Evolutionary conservation across 2,888 invertebrate species (phyloP).

Genomic region (Ophion ventricosus): DNA sequence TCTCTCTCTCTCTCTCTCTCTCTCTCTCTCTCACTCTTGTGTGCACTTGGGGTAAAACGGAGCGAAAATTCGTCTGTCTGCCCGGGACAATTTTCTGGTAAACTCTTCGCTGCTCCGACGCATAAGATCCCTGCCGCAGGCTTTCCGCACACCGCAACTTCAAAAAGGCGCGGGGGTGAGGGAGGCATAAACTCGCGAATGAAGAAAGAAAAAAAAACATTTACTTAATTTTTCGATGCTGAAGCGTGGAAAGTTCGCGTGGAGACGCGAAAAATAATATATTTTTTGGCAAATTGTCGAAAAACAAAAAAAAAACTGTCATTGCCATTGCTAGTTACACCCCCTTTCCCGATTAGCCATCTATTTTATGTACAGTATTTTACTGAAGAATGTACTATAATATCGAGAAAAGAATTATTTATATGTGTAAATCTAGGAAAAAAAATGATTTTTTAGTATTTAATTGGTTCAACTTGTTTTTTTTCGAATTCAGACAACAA

Average conservation of each 20-base stretch:
- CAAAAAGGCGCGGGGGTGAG: neutral
- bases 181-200: slow-evolving; percentile 29
- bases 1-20: slow-evolving; percentile 3
- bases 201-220: slow-evolving; percentile 13
- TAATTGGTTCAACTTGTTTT: too few relatives aligned
- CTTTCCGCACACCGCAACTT: slow-evolving; percentile 19
- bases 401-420: too few relatives aligned
- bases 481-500: too few relatives aligned
- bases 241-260: neutral
- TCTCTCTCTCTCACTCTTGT: neutral
- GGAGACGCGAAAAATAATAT: slow-evolving; percentile 7
- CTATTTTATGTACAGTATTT: neutral
- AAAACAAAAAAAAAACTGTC: neutral
- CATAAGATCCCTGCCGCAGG: slow-evolving; percentile 52
- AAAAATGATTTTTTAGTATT: too few relatives aligned
- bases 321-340: neutral
- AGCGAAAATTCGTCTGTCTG: slow-evolving; percentile 52
- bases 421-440: neutral
- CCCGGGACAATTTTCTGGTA: slow-evolving; percentile 62
- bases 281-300: neutral
- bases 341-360: neutral
- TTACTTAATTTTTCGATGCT: neutral
- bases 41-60: slow-evolving; percentile 35
- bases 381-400: too few relatives aligned
- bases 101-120: slow-evolving; percentile 53